Base-by-base conservation (phyloP, 2,797 vertebrate species). In the Hemitrygon akajei region DNA sequence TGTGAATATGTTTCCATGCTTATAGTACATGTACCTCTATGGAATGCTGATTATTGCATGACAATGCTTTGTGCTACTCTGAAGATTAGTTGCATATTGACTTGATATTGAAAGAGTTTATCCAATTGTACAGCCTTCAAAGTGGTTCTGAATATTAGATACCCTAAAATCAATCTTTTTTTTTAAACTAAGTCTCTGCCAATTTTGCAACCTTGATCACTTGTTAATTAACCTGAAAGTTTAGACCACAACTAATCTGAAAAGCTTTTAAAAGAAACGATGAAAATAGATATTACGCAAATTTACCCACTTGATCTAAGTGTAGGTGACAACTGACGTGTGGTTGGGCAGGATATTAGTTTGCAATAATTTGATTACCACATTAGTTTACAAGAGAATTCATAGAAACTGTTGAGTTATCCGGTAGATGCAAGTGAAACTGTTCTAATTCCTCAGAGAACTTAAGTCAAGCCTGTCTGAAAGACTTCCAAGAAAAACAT, bases 1-100 rank as follows among this genome's bases (percentile, higher is more conserved):
- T 94, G 94, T 22, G 30, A 93, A 93, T 95, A 34, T 91, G 92
- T 80, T 1, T 95, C 95, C 95, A 94, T 95, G 95, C 93, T 95
- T 95, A 94, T 94, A 3, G 82, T 94, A 92, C 14, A 22, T 0
- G 1, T 20, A n/a, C 71, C 47, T 47, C 47, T 56, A 4, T 14
- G 6, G 25, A 47, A 56, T 92, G 37, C 40, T 16, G 1, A 75
- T 92, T 73, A 25, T 75, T 92, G 40, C 91, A 73, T 92, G 71
- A 9, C 22, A 92, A 25, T n/a, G 25, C 16, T 30, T 47, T 22
- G 37, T 75, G 77, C 34, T 93, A 16, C 56, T 60, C 34, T n/a
- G 79, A 89, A 91, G 37, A 25, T 71, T 16, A 37, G n/a, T 58
- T 87, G n/a, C 1, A 58, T 37, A 82, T 73, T 34, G 22, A 63